These are phyloP conservation scores for Kuschelorhynchus macadamiae DNA, from an alignment of 2,888 invertebrate genomes.

Conservation along the genomic window DNA sequence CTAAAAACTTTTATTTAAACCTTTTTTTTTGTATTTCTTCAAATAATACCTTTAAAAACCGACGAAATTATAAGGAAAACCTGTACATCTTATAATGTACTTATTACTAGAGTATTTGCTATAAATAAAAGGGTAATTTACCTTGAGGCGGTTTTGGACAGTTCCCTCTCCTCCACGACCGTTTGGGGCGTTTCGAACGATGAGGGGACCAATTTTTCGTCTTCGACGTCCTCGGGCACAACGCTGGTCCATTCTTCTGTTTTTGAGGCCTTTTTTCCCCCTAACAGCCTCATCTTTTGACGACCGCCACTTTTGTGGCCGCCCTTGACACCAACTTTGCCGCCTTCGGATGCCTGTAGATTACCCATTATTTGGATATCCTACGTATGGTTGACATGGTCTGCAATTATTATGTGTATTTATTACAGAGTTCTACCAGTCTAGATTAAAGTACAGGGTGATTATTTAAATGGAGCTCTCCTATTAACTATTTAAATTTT, in stretches of 20 bases:
- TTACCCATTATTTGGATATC: conserved; percentile 38
- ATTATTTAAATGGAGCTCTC: too few species aligned
- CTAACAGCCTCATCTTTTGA: conserved; percentile 41
- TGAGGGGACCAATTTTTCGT: not conserved
- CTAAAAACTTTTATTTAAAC: too few species aligned
- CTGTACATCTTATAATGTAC: too few species aligned
- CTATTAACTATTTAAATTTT: too few species aligned
- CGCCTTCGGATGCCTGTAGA: conserved; percentile 37
- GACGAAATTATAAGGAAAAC: too few species aligned
- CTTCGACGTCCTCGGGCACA: conserved; percentile 21
- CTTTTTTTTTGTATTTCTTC: too few species aligned
- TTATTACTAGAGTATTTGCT: too few species aligned
- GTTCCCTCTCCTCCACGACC: not conserved
- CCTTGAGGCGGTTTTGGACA: conserved; percentile 25
- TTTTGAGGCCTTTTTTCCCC: conserved; percentile 41
- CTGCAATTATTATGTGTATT: not conserved
- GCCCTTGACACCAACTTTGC: conserved; percentile 22
- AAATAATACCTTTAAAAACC: too few species aligned
- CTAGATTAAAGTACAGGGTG: not conserved
- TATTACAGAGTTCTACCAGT: not conserved
- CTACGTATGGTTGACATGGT: conserved; percentile 1
- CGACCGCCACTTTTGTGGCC: conserved; percentile 31
- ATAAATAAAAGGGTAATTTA: conserved; percentile 9
- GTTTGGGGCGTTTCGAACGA: conserved; percentile 52
- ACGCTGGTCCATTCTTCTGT: conserved; percentile 42